These are phyloP conservation scores for Tortricodes alternella DNA, from an alignment of 2,888 invertebrate genomes.

Conservation along the genomic window DNA sequence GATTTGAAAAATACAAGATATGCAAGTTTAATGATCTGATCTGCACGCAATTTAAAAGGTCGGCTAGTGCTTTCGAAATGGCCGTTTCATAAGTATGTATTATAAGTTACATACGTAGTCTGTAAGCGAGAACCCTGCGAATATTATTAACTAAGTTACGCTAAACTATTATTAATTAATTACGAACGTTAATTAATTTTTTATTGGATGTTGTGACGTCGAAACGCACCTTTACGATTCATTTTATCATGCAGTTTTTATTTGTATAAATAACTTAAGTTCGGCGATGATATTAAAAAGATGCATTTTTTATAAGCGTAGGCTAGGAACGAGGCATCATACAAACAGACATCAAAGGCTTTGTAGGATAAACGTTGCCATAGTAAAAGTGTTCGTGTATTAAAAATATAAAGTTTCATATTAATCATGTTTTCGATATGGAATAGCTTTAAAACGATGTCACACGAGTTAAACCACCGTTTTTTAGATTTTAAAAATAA, in stretches of 20 bases:
- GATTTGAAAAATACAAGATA: too few relatives aligned
- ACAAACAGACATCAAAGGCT: slow-evolving; percentile 35
- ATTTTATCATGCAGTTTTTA: slow-evolving; percentile 37
- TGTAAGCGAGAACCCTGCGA: slow-evolving; percentile 72
- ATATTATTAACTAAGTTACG: slow-evolving; percentile 72
- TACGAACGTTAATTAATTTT: slow-evolving; percentile 44
- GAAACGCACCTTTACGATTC: slow-evolving; percentile 58
- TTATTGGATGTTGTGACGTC: slow-evolving; percentile 73
- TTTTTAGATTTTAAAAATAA: slow-evolving; percentile 59
- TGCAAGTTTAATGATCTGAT: not conserved
- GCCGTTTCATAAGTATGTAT: slow-evolving; percentile 48
- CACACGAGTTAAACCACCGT: slow-evolving; percentile 79
- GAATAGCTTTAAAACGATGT: slow-evolving; percentile 74
- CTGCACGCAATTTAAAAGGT: not conserved
- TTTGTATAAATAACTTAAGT: slow-evolving; percentile 52
- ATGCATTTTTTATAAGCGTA: slow-evolving; percentile 56
- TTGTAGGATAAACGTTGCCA: slow-evolving; percentile 69
- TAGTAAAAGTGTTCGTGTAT: slow-evolving; percentile 64
- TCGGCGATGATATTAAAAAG: slow-evolving; percentile 49
- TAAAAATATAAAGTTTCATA: slow-evolving; percentile 44
- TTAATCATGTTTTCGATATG: slow-evolving; percentile 47
- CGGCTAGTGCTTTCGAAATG: slow-evolving; percentile 38
- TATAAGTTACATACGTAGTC: slow-evolving; percentile 52
- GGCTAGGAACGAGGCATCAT: slow-evolving; percentile 53
- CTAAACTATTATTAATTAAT: slow-evolving; percentile 53